A percentile compares a stretch with the other conserved stretches of the same genome.
These are phyloP conservation scores for Strigamia crassipes DNA, from an alignment of 2,888 invertebrate genomes.

Conservation along the genomic window DNA sequence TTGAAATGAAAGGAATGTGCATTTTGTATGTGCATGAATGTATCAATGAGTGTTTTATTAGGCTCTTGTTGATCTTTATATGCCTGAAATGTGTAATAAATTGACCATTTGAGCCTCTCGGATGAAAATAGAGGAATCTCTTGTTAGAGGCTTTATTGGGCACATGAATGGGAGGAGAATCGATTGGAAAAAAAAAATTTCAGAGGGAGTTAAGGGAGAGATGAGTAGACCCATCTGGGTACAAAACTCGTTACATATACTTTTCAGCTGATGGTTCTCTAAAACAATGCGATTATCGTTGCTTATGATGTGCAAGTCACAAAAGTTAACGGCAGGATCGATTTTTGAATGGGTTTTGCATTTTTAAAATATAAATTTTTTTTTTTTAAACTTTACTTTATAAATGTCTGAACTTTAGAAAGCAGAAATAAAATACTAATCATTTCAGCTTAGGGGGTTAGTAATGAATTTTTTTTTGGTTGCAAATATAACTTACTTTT, in stretches of 20 bases:
- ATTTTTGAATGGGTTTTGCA: conserved; percentile 19
- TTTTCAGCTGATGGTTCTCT: conserved; percentile 6
- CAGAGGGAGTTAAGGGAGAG: not conserved
- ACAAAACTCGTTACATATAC: conserved; percentile 28
- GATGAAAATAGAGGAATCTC: not conserved
- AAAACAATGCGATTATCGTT: conserved; percentile 40
- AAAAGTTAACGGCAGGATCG: not conserved
- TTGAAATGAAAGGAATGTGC: too few relatives aligned
- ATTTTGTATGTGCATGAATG: too few relatives aligned
- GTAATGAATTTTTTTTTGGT: too few relatives aligned
- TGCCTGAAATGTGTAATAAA: not conserved
- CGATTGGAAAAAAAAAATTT: conserved; percentile 9
- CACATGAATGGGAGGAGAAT: conserved; percentile 20
- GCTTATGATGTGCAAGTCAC: conserved; percentile 3
- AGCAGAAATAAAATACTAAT: too few relatives aligned
- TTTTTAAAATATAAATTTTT: not conserved
- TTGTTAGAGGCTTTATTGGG: conserved; percentile 6
- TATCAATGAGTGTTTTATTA: not conserved
- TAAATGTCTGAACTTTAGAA: not conserved
- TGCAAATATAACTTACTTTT: too few relatives aligned
- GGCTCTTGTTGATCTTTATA: not conserved
- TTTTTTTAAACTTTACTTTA: not conserved
- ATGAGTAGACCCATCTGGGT: conserved; percentile 32
- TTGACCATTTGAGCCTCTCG: conserved; percentile 13
- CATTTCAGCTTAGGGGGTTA: too few relatives aligned